Conservation (phyloP, 2,113 vertebrate genomes). For the Smithornis capensis region DNA sequence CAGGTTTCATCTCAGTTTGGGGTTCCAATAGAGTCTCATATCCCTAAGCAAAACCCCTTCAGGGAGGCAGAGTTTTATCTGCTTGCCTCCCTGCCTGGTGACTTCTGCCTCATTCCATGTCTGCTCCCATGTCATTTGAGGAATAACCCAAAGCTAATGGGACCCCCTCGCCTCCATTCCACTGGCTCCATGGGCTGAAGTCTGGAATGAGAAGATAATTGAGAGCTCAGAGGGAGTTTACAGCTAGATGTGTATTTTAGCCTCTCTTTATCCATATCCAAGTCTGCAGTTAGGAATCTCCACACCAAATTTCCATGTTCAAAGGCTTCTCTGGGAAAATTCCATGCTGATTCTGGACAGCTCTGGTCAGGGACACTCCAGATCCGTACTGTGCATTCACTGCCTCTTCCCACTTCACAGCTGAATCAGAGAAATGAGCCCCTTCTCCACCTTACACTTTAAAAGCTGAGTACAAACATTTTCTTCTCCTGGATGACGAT, state of each 20-base stretch:
- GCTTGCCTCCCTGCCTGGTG: not conserved
- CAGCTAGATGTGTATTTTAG: not conserved
- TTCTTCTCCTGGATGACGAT: constrained; percentile 62
- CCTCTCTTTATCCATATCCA: not conserved
- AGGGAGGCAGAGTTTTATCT: not conserved
- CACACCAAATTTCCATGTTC: not conserved
- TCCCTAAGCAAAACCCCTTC: not conserved
- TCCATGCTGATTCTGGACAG: not conserved
- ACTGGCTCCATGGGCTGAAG: not conserved
- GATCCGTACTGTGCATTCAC: fast-evolving
- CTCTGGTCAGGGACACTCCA: not conserved
- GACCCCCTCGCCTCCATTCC: not conserved
- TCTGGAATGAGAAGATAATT: not conserved
- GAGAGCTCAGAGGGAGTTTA: not conserved
- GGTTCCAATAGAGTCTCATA: not conserved
- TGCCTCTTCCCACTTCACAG: not conserved
- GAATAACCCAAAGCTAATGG: not conserved
- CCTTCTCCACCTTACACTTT: not conserved
- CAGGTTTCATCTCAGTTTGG: not conserved
- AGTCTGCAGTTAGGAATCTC: not conserved
- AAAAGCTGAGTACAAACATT: not conserved
- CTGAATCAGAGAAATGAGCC: not conserved
- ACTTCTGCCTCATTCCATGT: not conserved
- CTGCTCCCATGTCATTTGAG: not conserved
- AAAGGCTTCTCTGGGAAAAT: not conserved